Evolutionary conservation across 2,113 vertebrate genomes (phyloP).

Genomic region (Mellivora capensis): DNA sequence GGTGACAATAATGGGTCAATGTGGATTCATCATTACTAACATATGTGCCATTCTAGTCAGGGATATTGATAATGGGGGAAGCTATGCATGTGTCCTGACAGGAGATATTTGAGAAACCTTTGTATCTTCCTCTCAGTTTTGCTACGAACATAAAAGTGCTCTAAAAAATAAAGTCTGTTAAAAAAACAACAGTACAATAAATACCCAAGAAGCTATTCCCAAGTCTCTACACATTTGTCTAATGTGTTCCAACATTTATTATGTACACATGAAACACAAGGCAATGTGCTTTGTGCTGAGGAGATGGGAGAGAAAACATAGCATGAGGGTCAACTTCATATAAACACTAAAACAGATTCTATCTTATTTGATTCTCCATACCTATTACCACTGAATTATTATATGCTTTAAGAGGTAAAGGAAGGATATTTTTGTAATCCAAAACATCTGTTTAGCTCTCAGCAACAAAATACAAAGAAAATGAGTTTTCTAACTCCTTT

Average conservation of each 20-base stretch:
- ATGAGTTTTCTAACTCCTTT: background rate
- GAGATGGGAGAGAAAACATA: background rate
- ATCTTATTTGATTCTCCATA: background rate
- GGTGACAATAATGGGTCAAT: background rate
- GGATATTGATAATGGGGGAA: background rate
- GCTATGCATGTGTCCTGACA: background rate
- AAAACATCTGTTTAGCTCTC: background rate
- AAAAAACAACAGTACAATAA: background rate
- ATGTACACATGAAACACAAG: background rate
- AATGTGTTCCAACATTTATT: background rate
- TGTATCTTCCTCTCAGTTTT: background rate
- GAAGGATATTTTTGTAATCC: background rate
- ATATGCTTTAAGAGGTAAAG: background rate
- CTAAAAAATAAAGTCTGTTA: background rate
- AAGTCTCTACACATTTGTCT: background rate
- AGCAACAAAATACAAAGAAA: background rate
- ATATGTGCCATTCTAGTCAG: background rate
- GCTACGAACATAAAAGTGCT: background rate
- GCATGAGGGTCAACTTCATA: background rate
- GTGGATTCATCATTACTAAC: background rate
- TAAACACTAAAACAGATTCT: background rate
- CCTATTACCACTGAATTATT: background rate
- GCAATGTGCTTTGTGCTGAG: background rate
- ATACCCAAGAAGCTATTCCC: background rate
- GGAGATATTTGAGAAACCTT: background rate